A percentile compares a stretch with the other conserved stretches of the same genome.
Evolutionary conservation across 92 coral and sea anemone species (phyloP).

Genomic region (Phenganax marumi): DNA sequence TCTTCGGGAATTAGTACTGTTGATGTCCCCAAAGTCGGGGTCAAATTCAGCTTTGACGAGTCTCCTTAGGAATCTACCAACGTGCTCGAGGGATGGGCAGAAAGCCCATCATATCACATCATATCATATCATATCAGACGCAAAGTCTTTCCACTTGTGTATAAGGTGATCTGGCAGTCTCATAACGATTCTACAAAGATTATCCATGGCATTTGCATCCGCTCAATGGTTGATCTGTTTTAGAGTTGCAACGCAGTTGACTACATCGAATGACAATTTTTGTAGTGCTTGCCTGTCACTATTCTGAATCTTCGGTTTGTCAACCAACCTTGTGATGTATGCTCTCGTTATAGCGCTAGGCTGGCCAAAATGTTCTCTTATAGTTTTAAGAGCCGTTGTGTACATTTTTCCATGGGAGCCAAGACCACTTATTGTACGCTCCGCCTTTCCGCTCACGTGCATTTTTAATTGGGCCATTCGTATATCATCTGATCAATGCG

Average conservation of each 20-base stretch:
- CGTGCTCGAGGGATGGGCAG: conserved; percentile 23
- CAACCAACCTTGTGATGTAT: conserved; percentile 30
- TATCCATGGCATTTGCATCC: conserved; percentile 27
- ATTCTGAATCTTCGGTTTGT: conserved; percentile 17
- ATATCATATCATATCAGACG: too few relatives aligned
- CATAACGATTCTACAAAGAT: conserved; percentile 32
- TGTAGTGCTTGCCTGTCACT: too few relatives aligned
- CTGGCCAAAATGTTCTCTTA: too few relatives aligned
- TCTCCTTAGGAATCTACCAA: conserved; percentile 15
- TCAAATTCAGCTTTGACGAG: conserved; percentile 42
- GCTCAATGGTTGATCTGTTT: conserved; percentile 25
- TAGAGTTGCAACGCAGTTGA: conserved; percentile 1
- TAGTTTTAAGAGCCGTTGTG: conserved; percentile 52
- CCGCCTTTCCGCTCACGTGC: conserved; percentile 53
- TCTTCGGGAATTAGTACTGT: not conserved
- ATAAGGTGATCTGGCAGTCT: conserved; percentile 18
- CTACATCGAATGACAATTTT: conserved; percentile 43
- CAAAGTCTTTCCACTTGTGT: conserved; percentile 30
- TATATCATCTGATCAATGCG: conserved; percentile 42
- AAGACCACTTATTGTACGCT: conserved; percentile 45
- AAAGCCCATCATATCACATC: conserved; percentile 27
- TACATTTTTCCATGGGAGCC: too few relatives aligned
- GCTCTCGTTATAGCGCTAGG: conserved; percentile 60
- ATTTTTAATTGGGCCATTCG: conserved; percentile 53
- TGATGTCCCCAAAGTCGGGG: not conserved